Evolutionary conservation across 1,140 invertebrate species (phyloP).

Genomic region (Lucilia sericata): DNA sequence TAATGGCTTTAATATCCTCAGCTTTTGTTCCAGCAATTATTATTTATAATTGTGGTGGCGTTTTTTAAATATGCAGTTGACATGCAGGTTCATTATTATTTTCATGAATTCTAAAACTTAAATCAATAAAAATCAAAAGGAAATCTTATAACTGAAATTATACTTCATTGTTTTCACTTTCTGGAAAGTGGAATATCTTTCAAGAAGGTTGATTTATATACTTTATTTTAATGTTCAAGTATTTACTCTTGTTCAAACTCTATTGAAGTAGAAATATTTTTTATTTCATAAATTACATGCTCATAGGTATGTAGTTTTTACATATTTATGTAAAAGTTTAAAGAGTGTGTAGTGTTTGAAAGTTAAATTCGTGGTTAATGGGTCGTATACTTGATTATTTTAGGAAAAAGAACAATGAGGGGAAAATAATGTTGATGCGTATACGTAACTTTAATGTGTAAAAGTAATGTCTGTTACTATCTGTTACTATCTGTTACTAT

Average conservation of each 20-base stretch:
- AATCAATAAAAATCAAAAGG: background rate
- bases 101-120: background rate
- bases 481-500: too few species aligned
- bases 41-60: too few species aligned
- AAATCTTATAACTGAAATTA: background rate
- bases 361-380: conserved; percentile 1
- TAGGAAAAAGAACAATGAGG: background rate
- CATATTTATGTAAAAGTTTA: background rate
- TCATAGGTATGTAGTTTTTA: background rate
- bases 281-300: background rate
- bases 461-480: too few species aligned
- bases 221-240: too few species aligned
- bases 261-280: background rate
- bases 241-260: too few species aligned
- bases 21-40: background rate
- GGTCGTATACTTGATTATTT: conserved; percentile 24
- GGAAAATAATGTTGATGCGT: background rate
- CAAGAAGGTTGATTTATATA: too few species aligned
- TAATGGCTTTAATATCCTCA: background rate
- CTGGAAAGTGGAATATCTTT: background rate
- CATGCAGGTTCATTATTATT: too few species aligned
- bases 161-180: background rate
- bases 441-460: background rate
- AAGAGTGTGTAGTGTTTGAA: too few species aligned
- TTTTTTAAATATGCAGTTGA: background rate